Percentiles rank a stretch among this genome's conserved stretches.
Evolutionary conservation across 1,140 invertebrate genomes (phyloP).

Genomic region (Sminthurinus signatus): DNA sequence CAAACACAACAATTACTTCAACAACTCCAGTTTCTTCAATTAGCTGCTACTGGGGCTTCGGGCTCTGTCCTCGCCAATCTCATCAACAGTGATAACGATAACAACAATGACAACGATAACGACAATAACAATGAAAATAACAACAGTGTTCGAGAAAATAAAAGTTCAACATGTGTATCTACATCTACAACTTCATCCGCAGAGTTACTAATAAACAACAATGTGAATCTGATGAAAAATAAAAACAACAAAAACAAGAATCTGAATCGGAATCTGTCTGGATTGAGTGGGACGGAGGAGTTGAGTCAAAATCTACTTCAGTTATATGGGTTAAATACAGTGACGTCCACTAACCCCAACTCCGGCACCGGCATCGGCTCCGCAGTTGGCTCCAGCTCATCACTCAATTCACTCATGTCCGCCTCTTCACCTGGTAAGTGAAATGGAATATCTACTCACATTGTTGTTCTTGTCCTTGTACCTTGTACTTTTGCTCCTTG

Average conservation of each 20-base stretch:
- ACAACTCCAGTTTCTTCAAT: constrained; percentile 39
- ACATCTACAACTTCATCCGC: too few relatives aligned
- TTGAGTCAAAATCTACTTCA: constrained; percentile 48
- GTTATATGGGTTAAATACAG: constrained; percentile 47
- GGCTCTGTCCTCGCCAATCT: constrained; percentile 19
- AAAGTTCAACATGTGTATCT: constrained; percentile 44
- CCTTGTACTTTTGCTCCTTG: too few relatives aligned
- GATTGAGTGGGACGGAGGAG: constrained; percentile 44
- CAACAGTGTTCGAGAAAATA: neutral
- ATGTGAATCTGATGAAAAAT: too few relatives aligned
- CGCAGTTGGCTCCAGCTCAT: constrained; percentile 27
- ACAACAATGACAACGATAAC: constrained; percentile 29
- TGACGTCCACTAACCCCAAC: constrained; percentile 39
- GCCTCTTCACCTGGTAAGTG: constrained; percentile 35
- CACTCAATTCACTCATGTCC: constrained; percentile 39
- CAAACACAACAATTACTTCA: constrained; percentile 20
- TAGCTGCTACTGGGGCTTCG: constrained; percentile 36
- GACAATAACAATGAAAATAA: too few relatives aligned
- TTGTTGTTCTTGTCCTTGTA: constrained; percentile 6
- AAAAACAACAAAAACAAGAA: too few relatives aligned
- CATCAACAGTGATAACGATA: constrained; percentile 40
- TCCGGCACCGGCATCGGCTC: constrained; percentile 23
- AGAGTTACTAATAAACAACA: too few relatives aligned
- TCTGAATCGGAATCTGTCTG: constrained; percentile 41
- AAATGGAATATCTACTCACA: constrained; percentile 29